A percentile compares a stretch with the other conserved stretches of the same genome.
These are phyloP conservation scores for Drosophila rhopaloa DNA, from an alignment of 1,140 invertebrate genomes.

Conservation along the genomic window DNA sequence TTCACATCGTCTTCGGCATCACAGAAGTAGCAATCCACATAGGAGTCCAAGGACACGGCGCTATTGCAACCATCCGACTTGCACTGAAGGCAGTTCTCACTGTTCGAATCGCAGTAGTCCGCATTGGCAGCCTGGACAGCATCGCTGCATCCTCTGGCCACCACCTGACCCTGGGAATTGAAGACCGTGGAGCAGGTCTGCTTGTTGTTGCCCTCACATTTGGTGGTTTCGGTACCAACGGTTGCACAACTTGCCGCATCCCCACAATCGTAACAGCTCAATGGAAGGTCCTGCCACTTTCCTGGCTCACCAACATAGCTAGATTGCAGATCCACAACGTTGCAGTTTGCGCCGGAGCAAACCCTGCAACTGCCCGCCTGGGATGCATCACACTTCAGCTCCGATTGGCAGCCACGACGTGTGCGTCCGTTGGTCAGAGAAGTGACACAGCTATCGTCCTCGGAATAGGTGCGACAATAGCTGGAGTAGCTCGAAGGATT, in stretches of 20 bases:
- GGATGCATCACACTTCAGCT: slow-evolving; percentile 60
- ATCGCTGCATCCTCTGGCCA: slow-evolving; percentile 73
- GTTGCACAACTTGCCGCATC: slow-evolving; percentile 40
- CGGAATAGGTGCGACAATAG: slow-evolving; percentile 51
- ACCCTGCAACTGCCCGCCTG: slow-evolving; percentile 53
- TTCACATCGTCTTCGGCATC: slow-evolving; percentile 51
- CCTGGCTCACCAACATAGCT: slow-evolving; percentile 67
- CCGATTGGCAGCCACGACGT: slow-evolving; percentile 67
- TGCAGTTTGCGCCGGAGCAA: slow-evolving; percentile 60
- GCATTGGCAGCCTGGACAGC: slow-evolving; percentile 30
- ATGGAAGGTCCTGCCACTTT: slow-evolving; percentile 70
- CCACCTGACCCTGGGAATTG: slow-evolving; percentile 34
- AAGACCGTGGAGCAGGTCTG: slow-evolving; percentile 75
- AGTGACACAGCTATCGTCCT: slow-evolving; percentile 60
- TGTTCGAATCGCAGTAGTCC: slow-evolving; percentile 60
- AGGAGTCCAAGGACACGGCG: slow-evolving; percentile 41
- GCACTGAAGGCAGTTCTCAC: slow-evolving; percentile 56
- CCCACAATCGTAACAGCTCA: slow-evolving; percentile 57
- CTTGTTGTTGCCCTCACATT: slow-evolving; percentile 67
- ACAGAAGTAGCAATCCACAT: slow-evolving; percentile 72
- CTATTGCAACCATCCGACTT: slow-evolving; percentile 77
- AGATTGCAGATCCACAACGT: slow-evolving; percentile 45
- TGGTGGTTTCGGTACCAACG: slow-evolving; percentile 4
- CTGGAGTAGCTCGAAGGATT: slow-evolving; percentile 41
- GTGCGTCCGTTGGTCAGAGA: slow-evolving; percentile 55